A percentile compares a stretch with the other conserved stretches of the same genome.
These are phyloP conservation scores for Mellilla xanthometata DNA, from an alignment of 2,888 invertebrate species.

Conservation along the genomic window DNA sequence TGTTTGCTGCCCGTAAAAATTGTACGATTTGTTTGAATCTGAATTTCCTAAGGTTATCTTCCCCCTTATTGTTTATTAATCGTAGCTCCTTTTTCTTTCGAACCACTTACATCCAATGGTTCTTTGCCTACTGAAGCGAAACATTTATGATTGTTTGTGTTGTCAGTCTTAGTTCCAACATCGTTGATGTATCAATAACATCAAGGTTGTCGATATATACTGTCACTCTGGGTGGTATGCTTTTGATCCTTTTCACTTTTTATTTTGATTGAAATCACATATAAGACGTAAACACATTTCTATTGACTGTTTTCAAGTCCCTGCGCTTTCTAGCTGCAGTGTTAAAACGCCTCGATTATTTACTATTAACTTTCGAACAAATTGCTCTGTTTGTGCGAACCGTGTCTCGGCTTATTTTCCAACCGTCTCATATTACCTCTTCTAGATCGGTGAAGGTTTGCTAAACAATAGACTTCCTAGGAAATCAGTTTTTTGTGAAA, in stretches of 20 bases:
- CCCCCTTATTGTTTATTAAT: constrained; percentile 13
- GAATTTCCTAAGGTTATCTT: constrained; percentile 20
- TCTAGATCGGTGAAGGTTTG: too few species aligned
- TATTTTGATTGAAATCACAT: not conserved
- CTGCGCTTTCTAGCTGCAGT: constrained; percentile 36
- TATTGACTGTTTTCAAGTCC: constrained; percentile 33
- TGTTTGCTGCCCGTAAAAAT: constrained; percentile 21
- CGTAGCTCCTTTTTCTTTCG: constrained; percentile 5
- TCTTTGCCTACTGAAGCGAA: too few species aligned
- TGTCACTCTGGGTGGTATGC: too few species aligned
- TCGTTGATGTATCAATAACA: too few species aligned
- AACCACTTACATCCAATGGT: constrained; percentile 17
- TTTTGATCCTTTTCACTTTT: too few species aligned
- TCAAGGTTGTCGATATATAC: too few species aligned
- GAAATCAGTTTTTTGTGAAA: constrained; percentile 1
- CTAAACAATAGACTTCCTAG: not conserved
- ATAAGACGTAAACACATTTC: constrained; percentile 21
- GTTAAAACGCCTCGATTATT: constrained; percentile 40
- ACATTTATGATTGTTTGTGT: too few species aligned
- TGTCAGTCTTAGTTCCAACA: too few species aligned
- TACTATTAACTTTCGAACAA: constrained; percentile 49
- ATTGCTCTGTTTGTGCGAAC: constrained; percentile 35
- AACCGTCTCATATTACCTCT: not conserved
- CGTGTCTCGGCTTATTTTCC: constrained; percentile 26
- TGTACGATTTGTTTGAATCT: too few species aligned